phyloP scores from a whole-genome alignment of 1,140 invertebrate species.

The Bombus pyrosoma region DNA sequence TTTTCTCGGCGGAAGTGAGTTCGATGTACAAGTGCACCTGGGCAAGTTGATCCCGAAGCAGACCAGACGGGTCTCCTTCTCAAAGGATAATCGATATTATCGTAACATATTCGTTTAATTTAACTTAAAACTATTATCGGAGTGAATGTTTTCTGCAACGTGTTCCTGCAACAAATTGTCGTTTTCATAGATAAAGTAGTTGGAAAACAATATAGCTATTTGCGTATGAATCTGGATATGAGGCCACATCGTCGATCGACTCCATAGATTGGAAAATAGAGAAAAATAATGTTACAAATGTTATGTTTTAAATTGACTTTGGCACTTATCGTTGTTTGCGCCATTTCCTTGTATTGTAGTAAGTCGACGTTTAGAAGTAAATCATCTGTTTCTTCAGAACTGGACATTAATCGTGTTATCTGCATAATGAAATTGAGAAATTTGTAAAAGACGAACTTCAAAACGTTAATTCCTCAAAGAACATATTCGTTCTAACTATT shows the following conservation, averaged over 20 bases:
- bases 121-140: background rate
- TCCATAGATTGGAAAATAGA: background rate
- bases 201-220: background rate
- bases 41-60: background rate
- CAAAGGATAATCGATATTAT: background rate
- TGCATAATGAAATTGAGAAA: too few relatives aligned
- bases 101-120: background rate
- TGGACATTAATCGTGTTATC: too few relatives aligned
- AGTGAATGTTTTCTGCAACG: background rate
- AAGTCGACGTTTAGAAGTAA: background rate
- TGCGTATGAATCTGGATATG: too few relatives aligned
- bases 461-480: too few relatives aligned
- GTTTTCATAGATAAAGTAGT: background rate
- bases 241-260: background rate
- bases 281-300: too few relatives aligned
- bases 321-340: background rate
- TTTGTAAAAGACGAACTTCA: too few relatives aligned
- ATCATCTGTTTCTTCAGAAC: background rate
- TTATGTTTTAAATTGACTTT: background rate
- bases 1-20: conserved; percentile 38
- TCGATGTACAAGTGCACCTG: background rate
- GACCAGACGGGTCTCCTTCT: too few relatives aligned
- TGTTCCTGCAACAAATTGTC: background rate
- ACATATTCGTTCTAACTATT: background rate
- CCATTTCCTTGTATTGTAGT: background rate